Base-by-base conservation (phyloP, 2,888 invertebrate species). In the Lucinisca nassula region DNA sequence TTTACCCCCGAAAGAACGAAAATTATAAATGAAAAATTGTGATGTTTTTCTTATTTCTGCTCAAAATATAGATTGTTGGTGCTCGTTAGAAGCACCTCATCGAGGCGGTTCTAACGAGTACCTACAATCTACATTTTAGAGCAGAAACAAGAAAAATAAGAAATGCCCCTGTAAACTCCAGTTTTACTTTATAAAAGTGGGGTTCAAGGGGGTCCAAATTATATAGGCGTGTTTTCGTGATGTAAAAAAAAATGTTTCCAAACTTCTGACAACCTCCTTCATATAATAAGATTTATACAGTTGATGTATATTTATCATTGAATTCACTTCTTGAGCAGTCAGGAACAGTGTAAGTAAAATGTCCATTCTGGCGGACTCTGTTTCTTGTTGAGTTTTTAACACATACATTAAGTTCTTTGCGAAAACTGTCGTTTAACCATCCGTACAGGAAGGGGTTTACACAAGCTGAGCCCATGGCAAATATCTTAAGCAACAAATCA, bases 371-470 rank as follows among this genome's bases (percentile, higher is more conserved):
- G 24, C 91, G 77, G 6, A 91, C 83, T 67, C 90, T 85, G 32
- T 89, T 87, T 61, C 88, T 89, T 32, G 89, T 84, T n/a, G 82
- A 70, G 12, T 89, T 45, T 30, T 91, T 89, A 4, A 94, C 89
- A 84, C 94, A 85, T 21, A 89, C 89, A 45, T 92, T 92, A 21
- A 96, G 84, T 85, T 95, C 96, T 85, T 95, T 95, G 21, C 95
- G 91, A 87, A 96, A 95, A 90, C 95, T 96, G 82, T 95, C 96
- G 85, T 96, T 96, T 14, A 96, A 93, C 96, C 96, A 96, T 70
- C 96, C 96, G 89, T 96, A 96, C 30, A 96, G 92, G 85, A 96
- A 95, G 0, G 96, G 96, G 88, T 96, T 96, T 74, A 96, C 93
- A 83, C 96, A 96, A 38, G 95, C 94, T n/a, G 95, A 95, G 77